Conservation (phyloP, 2,888 invertebrate genomes). For the Perizoma flavofasciatum region DNA sequence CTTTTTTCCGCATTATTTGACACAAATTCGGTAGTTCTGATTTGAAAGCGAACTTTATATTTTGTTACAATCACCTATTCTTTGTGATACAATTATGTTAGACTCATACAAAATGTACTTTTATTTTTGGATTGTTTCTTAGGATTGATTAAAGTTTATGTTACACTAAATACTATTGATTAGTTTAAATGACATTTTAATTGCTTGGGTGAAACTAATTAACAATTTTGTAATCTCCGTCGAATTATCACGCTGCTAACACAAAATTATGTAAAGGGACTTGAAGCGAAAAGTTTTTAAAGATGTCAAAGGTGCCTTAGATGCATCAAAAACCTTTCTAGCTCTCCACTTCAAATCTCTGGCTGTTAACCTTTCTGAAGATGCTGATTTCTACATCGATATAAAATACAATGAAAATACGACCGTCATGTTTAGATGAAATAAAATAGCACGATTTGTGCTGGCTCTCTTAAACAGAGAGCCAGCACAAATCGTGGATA, state of each 20-base stretch:
- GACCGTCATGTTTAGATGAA: neutral
- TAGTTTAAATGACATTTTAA: constrained; percentile 30
- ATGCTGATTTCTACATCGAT: constrained; percentile 8
- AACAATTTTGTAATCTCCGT: constrained; percentile 24
- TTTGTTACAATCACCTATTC: constrained; percentile 56
- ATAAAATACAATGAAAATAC: constrained; percentile 17
- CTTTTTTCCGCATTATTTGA: constrained; percentile 7
- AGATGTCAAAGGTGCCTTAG: no score
- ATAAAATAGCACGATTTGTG: constrained; percentile 3
- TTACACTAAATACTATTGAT: constrained; percentile 26
- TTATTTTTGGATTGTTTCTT: constrained; percentile 40
- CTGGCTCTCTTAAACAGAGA: constrained; percentile 11
- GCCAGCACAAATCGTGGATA: no score
- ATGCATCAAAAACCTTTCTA: no score
- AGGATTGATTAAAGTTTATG: constrained; percentile 34
- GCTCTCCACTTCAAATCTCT: no score
- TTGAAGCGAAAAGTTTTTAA: neutral
- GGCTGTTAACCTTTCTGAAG: no score
- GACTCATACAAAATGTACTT: constrained; percentile 27
- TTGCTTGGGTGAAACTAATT: constrained; percentile 32
- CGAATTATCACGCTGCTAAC: neutral
- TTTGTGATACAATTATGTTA: constrained; percentile 56
- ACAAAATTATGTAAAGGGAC: neutral
- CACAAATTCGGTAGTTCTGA: constrained; percentile 9
- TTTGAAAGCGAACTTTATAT: constrained; percentile 32